Percentiles rank a stretch among this genome's conserved stretches.
phyloP scores from a whole-genome alignment of 2,888 invertebrate species.

The Elysia crispata region DNA sequence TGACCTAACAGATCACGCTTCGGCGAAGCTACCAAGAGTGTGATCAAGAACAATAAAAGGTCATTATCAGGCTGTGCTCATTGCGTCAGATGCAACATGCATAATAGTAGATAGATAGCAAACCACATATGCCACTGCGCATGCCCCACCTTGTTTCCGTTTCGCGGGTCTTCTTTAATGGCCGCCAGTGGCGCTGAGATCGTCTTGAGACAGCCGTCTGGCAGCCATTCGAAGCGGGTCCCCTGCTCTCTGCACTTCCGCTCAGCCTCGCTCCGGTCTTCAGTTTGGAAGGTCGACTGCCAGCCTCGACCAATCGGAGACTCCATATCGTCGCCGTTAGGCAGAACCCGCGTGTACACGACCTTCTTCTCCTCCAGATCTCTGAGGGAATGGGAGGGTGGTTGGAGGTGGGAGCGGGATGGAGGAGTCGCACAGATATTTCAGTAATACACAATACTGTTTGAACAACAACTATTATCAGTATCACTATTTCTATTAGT shows the following conservation, averaged over 20 bases:
- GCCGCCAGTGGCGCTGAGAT: slow-evolving; percentile 61
- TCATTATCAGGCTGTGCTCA: background rate
- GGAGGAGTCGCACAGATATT: background rate
- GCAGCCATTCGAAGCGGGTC: slow-evolving; percentile 60
- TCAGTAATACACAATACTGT: background rate
- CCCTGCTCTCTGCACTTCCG: slow-evolving; percentile 59
- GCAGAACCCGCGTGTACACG: slow-evolving; percentile 61
- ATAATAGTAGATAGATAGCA: no score
- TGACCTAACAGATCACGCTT: no score
- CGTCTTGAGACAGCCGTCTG: slow-evolving; percentile 63
- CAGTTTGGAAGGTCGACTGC: slow-evolving; percentile 65
- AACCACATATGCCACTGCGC: background rate
- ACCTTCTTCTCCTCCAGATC: slow-evolving; percentile 58
- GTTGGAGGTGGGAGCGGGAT: background rate
- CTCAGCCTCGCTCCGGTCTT: slow-evolving; percentile 58
- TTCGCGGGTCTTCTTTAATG: slow-evolving; percentile 57
- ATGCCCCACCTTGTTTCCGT: slow-evolving; percentile 55
- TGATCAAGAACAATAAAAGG: no score
- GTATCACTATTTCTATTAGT: background rate
- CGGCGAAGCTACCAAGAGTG: no score
- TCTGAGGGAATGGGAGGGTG: background rate
- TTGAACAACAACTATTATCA: no score
- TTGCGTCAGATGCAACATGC: background rate
- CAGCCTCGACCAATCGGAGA: slow-evolving; percentile 70
- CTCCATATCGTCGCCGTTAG: slow-evolving; percentile 62